Evolutionary conservation across 2,797 vertebrate genomes (phyloP).

Genomic region (Alosa sapidissima): DNA sequence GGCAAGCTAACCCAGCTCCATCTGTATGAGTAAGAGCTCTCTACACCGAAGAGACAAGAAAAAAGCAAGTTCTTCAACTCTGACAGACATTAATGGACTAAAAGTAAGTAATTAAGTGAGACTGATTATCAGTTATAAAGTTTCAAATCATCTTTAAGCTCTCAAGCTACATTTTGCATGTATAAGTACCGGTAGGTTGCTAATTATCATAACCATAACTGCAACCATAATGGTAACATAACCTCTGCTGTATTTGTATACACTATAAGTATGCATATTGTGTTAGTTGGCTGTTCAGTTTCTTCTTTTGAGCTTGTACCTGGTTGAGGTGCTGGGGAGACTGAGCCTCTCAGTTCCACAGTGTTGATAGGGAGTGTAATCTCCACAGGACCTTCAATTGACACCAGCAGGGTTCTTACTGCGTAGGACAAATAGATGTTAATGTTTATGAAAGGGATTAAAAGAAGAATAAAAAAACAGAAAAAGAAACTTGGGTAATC

Average conservation of each 20-base stretch:
- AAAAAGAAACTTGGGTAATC: background rate
- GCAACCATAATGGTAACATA: too few species aligned
- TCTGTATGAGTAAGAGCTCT: slow-evolving; percentile 70
- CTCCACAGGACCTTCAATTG: slow-evolving; percentile 67
- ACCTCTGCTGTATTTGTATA: background rate
- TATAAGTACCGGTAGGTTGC: too few species aligned
- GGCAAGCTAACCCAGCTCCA: slow-evolving; percentile 77
- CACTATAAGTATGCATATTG: background rate
- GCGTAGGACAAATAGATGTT: slow-evolving; percentile 29
- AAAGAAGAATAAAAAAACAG: background rate
- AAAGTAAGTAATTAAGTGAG: background rate
- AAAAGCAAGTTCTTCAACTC: background rate
- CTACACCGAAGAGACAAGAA: slow-evolving; percentile 55
- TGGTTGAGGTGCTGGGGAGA: slow-evolving; percentile 60
- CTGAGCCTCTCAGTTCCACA: slow-evolving; percentile 67
- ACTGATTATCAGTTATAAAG: background rate
- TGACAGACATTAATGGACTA: background rate
- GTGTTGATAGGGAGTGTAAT: slow-evolving; percentile 66
- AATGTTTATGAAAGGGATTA: slow-evolving; percentile 6
- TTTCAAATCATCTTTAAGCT: background rate
- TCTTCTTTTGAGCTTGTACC: slow-evolving; percentile 59
- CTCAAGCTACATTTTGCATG: too few species aligned
- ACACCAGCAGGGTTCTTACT: slow-evolving; percentile 69
- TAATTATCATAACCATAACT: background rate
- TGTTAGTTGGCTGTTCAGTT: background rate